Evolutionary conservation across 1,140 invertebrate genomes (phyloP), one percentile per base, ranked within the genome.

Genomic region (Leptinotarsa defecta): DNA sequence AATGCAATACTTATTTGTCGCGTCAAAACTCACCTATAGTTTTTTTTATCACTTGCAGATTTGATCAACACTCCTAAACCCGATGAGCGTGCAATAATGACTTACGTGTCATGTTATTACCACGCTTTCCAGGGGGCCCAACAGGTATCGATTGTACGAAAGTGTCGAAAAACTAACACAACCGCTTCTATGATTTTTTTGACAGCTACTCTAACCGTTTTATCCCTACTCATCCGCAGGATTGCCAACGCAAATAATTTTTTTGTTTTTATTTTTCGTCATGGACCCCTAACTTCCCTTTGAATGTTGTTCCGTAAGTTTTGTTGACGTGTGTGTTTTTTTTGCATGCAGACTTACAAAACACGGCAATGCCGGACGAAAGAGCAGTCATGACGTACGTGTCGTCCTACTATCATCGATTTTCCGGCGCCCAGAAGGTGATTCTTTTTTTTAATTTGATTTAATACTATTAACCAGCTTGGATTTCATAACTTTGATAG

Each of bases 301-400:
- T 57, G 69, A 70, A 62, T 65, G 49, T 75, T 68, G 68, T 71
- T 8, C 34, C 34, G 34, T 43, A 11, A 43, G 34, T 43, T 43
- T 11, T 43, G 34, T 43, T 43, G 34, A 43, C 34, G 8, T 43
- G 34, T 43, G 34, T 34, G 15, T 78, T 75, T 74, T 77, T 79
- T 81, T 83, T 85, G 84, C 85, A 84, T 90, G 86, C 93, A 99
- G 98, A 99, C 93, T 95, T 99, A 91, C 94, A 95, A 88, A 97
- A 96, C 89, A 98, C 95, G 81, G 96, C 95, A 85, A 96, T 98
- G 92, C 97, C 98, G 81, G 98, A 99, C 89, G 98, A 99, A 90
- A 90, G 97, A 85, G 98, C 97, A 78, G 96, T 99, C 84, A 99
- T 99, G 98, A 99, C 98, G 79, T 99, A 99, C 89, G 97, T 99